These are phyloP conservation scores for Drosophila macrospina DNA, from an alignment of 2,888 invertebrate species.

Conservation along the genomic window DNA sequence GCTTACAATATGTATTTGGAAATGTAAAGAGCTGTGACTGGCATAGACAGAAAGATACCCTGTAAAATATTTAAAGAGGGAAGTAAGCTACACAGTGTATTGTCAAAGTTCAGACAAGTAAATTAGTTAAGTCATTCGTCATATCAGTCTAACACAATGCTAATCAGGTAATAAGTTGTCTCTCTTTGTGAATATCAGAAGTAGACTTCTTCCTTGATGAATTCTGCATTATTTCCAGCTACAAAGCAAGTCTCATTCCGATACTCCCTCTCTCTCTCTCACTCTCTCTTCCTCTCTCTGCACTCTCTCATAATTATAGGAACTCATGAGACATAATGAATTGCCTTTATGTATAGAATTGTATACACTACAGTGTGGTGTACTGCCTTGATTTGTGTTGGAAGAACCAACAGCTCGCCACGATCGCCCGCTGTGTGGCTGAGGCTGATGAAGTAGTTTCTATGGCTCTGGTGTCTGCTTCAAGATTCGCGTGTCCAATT, in stretches of 20 bases:
- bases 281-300: neutral
- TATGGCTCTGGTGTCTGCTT: slow-evolving; percentile 15
- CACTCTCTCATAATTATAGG: slow-evolving; percentile 29
- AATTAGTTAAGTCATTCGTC: too few relatives aligned
- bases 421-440: slow-evolving; percentile 66
- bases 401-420: slow-evolving; percentile 31
- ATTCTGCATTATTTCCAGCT: too few relatives aligned
- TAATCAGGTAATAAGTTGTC: too few relatives aligned
- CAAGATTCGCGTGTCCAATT: slow-evolving; percentile 65
- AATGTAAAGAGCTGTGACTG: neutral
- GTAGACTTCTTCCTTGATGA: too few relatives aligned
- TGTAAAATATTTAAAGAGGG: neutral
- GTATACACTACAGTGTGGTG: slow-evolving; percentile 10
- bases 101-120: too few relatives aligned
- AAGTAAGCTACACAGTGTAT: too few relatives aligned
- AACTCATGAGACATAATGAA: slow-evolving; percentile 72
- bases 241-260: too few relatives aligned
- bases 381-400: slow-evolving; percentile 26
- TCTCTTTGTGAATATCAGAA: too few relatives aligned
- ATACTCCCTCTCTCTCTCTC: too few relatives aligned
- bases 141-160: too few relatives aligned
- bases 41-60: neutral
- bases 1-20: slow-evolving; percentile 22
- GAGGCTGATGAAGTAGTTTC: slow-evolving; percentile 75
- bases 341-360: slow-evolving; percentile 61